Evolutionary conservation across 2,888 invertebrate species (phyloP).

Genomic region (Carcina quercana): DNA sequence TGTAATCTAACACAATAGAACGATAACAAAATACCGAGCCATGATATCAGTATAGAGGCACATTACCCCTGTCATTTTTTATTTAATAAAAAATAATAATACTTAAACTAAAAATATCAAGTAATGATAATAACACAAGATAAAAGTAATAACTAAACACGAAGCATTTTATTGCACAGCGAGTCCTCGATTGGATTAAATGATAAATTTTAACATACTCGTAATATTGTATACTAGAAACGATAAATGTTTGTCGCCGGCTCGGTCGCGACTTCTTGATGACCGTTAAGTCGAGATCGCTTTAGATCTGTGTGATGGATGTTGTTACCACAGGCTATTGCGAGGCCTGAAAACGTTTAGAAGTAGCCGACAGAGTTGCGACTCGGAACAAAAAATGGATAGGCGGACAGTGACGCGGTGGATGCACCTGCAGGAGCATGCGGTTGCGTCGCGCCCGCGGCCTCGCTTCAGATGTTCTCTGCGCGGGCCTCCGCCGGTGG

Average conservation of each 20-base stretch:
- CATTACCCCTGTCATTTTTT: constrained; percentile 10
- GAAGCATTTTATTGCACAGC: constrained; percentile 71
- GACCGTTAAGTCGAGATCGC: no score
- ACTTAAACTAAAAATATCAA: constrained; percentile 34
- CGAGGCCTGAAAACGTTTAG: constrained; percentile 27
- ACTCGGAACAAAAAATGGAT: constrained; percentile 61
- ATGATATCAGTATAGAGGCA: constrained; percentile 3
- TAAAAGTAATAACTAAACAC: constrained; percentile 65
- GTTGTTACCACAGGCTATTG: neutral
- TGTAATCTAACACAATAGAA: no score
- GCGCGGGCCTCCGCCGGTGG: constrained; percentile 73
- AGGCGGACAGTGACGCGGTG: constrained; percentile 58
- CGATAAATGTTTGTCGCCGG: constrained; percentile 15
- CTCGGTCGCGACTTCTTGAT: neutral
- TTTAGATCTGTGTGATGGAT: no score
- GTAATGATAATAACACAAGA: constrained; percentile 45
- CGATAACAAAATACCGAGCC: constrained; percentile 18
- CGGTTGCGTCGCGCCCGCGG: constrained; percentile 53
- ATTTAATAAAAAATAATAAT: constrained; percentile 24
- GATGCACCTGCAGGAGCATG: constrained; percentile 29
- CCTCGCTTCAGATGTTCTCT: constrained; percentile 68
- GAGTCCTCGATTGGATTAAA: constrained; percentile 61
- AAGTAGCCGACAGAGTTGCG: constrained; percentile 63
- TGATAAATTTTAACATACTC: constrained; percentile 45
- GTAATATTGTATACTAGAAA: constrained; percentile 29